These are phyloP conservation scores for Calycopis cecrops DNA, from an alignment of 1,140 invertebrate genomes.

Conservation along the genomic window DNA sequence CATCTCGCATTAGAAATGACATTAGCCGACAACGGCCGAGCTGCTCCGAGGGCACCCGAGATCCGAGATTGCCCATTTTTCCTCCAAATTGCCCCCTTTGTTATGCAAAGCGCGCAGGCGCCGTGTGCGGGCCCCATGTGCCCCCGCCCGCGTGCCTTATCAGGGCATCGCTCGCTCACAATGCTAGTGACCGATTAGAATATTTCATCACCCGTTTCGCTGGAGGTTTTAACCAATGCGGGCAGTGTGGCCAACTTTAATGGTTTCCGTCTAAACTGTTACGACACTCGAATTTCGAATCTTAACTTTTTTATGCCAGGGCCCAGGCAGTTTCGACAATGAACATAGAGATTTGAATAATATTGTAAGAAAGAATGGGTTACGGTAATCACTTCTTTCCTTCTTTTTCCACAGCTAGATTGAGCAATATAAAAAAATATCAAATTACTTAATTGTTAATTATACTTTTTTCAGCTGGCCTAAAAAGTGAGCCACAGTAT, in stretches of 20 bases:
- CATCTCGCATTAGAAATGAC: conserved; percentile 13
- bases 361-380: too few relatives aligned
- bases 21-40: conserved; percentile 40
- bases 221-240: conserved; percentile 47
- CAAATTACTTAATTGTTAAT: too few relatives aligned
- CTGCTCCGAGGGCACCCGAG: conserved; percentile 34
- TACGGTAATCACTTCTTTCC: too few relatives aligned
- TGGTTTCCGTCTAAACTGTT: conserved; percentile 19
- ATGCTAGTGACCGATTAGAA: conserved; percentile 60
- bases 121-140: conserved; percentile 58
- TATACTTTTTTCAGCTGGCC: too few relatives aligned
- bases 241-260: conserved; percentile 10
- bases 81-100: conserved; percentile 70
- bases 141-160: conserved; percentile 54
- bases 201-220: conserved; percentile 53
- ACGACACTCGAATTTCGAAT: not conserved
- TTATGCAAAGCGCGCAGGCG: conserved; percentile 67
- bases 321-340: too few relatives aligned
- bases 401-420: too few relatives aligned
- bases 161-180: conserved; percentile 47
- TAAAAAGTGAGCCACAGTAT: too few relatives aligned
- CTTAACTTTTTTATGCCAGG: too few relatives aligned
- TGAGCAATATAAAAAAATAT: too few relatives aligned
- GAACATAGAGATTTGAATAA: too few relatives aligned
- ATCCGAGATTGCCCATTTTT: conserved; percentile 65